Percentiles rank a stretch among this genome's conserved stretches.
Evolutionary conservation across 1,140 invertebrate species (phyloP).

Genomic region (Habropoda laboriosa): DNA sequence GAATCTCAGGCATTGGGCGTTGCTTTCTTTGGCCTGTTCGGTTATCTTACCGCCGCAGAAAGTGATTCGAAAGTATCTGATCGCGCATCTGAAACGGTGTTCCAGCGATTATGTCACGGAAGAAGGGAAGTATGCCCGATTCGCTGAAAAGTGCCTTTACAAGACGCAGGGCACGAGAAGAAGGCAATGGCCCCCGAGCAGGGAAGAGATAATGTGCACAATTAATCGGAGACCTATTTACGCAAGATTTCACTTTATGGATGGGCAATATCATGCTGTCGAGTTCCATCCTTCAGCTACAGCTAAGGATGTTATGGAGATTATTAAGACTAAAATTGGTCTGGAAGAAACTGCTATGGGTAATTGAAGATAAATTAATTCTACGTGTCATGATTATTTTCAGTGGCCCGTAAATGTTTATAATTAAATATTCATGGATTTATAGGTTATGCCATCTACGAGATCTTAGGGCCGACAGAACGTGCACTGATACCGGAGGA

Average conservation of each 20-base stretch:
- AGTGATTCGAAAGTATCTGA: slow-evolving; percentile 92
- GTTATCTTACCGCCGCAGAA: slow-evolving; percentile 93
- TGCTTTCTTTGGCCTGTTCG: slow-evolving; percentile 93
- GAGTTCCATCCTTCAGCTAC: slow-evolving; percentile 97
- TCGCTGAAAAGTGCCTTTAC: slow-evolving; percentile 94
- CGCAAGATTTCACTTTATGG: slow-evolving; percentile 95
- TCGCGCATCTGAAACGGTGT: slow-evolving; percentile 94
- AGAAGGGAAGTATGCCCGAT: slow-evolving; percentile 96
- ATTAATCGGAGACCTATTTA: slow-evolving; percentile 95
- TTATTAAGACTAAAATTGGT: slow-evolving; percentile 96
- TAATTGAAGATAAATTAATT: slow-evolving; percentile 61
- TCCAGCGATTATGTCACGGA: slow-evolving; percentile 94
- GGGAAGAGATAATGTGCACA: slow-evolving; percentile 96
- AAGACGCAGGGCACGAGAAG: slow-evolving; percentile 93
- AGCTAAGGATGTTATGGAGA: slow-evolving; percentile 93
- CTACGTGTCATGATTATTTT: neutral
- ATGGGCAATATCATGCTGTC: slow-evolving; percentile 96
- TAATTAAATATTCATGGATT: neutral
- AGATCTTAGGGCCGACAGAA: slow-evolving; percentile 91
- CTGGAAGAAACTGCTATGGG: slow-evolving; percentile 91
- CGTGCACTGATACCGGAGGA: slow-evolving; percentile 91
- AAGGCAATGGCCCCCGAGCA: slow-evolving; percentile 95
- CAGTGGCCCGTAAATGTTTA: neutral
- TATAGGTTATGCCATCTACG: slow-evolving; percentile 90
- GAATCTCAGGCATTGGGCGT: slow-evolving; percentile 95